Conservation (phyloP, 2,888 invertebrate species). For the Athalia rosae region DNA sequence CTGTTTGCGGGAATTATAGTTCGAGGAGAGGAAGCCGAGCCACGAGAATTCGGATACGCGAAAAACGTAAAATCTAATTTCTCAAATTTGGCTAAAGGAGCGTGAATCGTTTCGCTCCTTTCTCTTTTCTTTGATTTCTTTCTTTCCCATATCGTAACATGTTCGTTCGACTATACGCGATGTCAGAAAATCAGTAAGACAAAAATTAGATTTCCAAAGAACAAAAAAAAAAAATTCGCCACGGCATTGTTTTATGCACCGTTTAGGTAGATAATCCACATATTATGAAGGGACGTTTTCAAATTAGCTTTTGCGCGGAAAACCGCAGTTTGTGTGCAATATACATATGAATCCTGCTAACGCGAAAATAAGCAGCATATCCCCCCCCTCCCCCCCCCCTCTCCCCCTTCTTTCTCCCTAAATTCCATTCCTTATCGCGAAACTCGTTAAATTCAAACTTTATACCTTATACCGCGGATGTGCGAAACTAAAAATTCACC, state of each 20-base stretch:
- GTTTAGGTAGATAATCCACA: conserved; percentile 32
- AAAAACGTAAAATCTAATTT: no score
- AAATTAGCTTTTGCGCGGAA: conserved; percentile 6
- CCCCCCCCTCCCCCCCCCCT: neutral
- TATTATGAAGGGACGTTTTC: conserved; percentile 32
- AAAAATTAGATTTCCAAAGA: neutral
- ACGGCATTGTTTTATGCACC: conserved; percentile 35
- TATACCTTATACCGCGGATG: neutral
- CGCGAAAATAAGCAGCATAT: conserved; percentile 38
- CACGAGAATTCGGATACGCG: no score
- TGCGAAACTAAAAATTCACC: conserved; percentile 35
- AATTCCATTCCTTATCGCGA: no score
- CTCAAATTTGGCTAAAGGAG: no score
- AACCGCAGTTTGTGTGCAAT: conserved; percentile 15
- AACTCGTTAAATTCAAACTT: conserved; percentile 22
- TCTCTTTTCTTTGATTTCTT: no score
- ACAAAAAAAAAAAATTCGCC: conserved; percentile 21
- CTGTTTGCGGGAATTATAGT: conserved; percentile 11
- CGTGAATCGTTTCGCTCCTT: no score
- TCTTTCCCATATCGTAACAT: no score
- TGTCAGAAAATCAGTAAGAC: no score
- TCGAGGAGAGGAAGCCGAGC: no score
- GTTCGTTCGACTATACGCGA: no score
- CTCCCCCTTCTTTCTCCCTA: no score
- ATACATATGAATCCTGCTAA: conserved; percentile 13